Percentiles rank a stretch among this genome's conserved stretches.
These are phyloP conservation scores for Cataglyphis altisquamis DNA, from an alignment of 2,888 invertebrate genomes.

Conservation along the genomic window DNA sequence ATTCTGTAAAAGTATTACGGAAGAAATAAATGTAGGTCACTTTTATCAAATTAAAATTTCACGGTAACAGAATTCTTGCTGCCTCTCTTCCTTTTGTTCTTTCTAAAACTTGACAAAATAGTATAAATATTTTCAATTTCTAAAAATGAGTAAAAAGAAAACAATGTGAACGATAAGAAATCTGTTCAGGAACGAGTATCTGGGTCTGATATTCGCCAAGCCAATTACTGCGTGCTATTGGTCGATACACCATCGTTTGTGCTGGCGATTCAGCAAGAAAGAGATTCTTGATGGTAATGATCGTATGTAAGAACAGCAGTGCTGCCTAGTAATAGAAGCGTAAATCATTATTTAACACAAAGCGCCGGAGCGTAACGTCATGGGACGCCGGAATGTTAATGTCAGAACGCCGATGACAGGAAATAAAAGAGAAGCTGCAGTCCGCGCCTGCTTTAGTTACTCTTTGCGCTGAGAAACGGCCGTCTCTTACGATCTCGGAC, in stretches of 20 bases:
- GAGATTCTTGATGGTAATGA: slow-evolving; percentile 40
- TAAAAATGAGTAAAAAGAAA: not conserved
- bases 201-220: slow-evolving; percentile 34
- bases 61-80: not conserved
- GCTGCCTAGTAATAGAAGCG: slow-evolving; percentile 60
- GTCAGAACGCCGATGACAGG: slow-evolving; percentile 54
- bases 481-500: slow-evolving; percentile 36
- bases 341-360: slow-evolving; percentile 60
- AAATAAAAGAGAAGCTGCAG: slow-evolving; percentile 39
- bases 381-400: slow-evolving; percentile 55
- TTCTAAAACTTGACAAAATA: not conserved
- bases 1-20: slow-evolving; percentile 6
- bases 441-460: slow-evolving; percentile 25
- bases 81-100: not conserved
- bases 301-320: slow-evolving; percentile 58
- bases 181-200: slow-evolving; percentile 13
- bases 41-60: not conserved
- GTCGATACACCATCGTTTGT: slow-evolving; percentile 27
- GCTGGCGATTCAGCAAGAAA: slow-evolving; percentile 54
- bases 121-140: not conserved
- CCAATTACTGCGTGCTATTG: slow-evolving; percentile 37
- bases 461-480: slow-evolving; percentile 11
- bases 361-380: slow-evolving; percentile 50
- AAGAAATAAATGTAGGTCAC: slow-evolving; percentile 37
- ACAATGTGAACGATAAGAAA: not conserved